Conservation (phyloP, 2,113 vertebrate genomes). For the Neotoma lepida region DNA sequence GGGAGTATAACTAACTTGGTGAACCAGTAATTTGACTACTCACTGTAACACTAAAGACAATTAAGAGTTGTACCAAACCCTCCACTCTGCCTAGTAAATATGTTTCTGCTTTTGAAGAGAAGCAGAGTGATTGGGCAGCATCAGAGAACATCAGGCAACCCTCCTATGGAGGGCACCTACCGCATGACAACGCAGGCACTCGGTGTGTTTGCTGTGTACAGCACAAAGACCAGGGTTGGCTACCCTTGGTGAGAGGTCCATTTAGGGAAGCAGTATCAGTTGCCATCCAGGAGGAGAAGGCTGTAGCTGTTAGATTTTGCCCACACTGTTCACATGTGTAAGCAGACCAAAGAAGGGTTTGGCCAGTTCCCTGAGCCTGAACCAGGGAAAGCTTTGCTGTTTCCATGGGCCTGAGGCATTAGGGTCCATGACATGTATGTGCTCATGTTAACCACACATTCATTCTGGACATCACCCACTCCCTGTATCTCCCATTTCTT, state of each 20-base stretch:
- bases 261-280: not conserved
- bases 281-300: not conserved
- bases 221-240: not conserved
- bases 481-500: not conserved
- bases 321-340: not conserved
- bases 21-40: conserved; percentile 17
- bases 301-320: not conserved
- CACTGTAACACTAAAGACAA: not conserved
- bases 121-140: not conserved
- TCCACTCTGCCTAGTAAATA: not conserved
- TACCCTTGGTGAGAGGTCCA: not conserved
- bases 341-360: not conserved
- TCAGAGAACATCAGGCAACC: not conserved
- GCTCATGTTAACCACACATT: not conserved
- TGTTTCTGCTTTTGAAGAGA: not conserved
- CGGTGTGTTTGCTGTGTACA: not conserved
- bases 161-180: not conserved
- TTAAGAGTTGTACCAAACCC: not conserved
- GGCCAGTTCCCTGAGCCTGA: not conserved
- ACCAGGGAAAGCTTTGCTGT: too few relatives aligned
- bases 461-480: not conserved
- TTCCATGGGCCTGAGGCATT: not conserved
- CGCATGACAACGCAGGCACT: too few relatives aligned
- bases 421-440: not conserved
- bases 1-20: not conserved